Conservation (phyloP, 2,797 vertebrate genomes). For the Rhinoraja longicauda region DNA sequence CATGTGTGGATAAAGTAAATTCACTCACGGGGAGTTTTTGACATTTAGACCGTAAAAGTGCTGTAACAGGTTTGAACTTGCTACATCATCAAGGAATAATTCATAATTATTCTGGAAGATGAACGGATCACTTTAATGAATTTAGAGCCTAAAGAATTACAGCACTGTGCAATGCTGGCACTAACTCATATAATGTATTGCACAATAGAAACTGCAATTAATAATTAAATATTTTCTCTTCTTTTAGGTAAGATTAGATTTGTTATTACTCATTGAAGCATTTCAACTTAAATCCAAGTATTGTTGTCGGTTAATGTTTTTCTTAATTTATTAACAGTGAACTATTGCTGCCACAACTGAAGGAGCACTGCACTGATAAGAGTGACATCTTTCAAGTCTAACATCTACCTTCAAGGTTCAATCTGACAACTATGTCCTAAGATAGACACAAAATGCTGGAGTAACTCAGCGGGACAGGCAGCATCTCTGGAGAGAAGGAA, state of each 20-base stretch:
- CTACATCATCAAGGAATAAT: neutral
- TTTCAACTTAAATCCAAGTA: neutral
- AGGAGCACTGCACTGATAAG: too few relatives aligned
- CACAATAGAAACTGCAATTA: neutral
- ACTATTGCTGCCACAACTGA: too few relatives aligned
- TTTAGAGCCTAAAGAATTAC: neutral
- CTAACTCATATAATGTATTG: neutral
- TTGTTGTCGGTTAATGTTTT: neutral
- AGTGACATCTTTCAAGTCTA: too few relatives aligned
- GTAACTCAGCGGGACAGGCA: too few relatives aligned
- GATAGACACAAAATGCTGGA: too few relatives aligned
- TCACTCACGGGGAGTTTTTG: neutral
- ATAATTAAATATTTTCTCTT: neutral
- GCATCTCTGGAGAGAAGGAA: too few relatives aligned
- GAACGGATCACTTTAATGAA: neutral
- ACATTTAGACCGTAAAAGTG: neutral
- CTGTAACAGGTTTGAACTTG: neutral
- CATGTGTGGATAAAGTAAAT: neutral
- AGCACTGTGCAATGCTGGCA: neutral
- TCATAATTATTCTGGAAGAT: neutral
- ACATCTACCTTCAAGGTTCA: too few relatives aligned
- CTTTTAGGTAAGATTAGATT: neutral
- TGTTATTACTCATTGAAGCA: neutral
- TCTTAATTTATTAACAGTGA: neutral
- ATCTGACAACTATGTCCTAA: too few relatives aligned